phyloP scores from a whole-genome alignment of 2,113 vertebrate genomes.

The Microtus montanus region DNA sequence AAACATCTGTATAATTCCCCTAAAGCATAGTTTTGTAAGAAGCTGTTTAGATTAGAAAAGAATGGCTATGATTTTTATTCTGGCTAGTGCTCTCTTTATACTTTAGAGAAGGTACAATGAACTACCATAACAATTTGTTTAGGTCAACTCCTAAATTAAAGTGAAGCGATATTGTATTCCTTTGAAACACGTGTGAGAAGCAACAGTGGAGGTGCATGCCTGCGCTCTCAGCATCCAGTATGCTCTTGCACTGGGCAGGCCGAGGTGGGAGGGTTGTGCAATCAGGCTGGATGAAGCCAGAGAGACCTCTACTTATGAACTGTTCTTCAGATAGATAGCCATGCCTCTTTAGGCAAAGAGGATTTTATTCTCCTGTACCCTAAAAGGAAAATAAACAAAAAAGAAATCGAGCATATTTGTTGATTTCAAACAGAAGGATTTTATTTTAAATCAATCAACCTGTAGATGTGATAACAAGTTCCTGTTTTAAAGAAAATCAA shows the following conservation, averaged over 20 bases:
- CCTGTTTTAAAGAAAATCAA: constrained; percentile 48
- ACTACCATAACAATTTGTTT: constrained; percentile 22
- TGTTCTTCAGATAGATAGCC: background rate
- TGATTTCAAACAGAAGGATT: constrained; percentile 50
- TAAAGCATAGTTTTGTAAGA: background rate
- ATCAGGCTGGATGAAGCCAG: background rate
- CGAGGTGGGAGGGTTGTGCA: background rate
- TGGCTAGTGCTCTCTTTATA: background rate
- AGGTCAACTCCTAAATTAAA: constrained; percentile 39
- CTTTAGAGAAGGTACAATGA: background rate
- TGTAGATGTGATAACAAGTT: constrained; percentile 22
- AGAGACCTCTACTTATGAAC: background rate
- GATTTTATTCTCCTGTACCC: constrained; percentile 34
- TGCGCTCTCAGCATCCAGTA: background rate
- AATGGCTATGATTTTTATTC: constrained; percentile 2
- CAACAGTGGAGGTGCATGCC: no score
- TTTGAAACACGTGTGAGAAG: background rate
- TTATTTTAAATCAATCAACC: constrained; percentile 62
- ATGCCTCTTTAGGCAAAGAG: background rate
- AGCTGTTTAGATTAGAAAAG: background rate
- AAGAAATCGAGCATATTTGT: constrained; percentile 50
- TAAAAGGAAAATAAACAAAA: constrained; percentile 36
- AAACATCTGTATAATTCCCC: constrained; percentile 13
- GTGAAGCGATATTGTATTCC: background rate
- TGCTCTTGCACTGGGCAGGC: background rate